These are phyloP conservation scores for Acanthurus leucopareius DNA, from an alignment of 2,797 vertebrate genomes.

Conservation along the genomic window DNA sequence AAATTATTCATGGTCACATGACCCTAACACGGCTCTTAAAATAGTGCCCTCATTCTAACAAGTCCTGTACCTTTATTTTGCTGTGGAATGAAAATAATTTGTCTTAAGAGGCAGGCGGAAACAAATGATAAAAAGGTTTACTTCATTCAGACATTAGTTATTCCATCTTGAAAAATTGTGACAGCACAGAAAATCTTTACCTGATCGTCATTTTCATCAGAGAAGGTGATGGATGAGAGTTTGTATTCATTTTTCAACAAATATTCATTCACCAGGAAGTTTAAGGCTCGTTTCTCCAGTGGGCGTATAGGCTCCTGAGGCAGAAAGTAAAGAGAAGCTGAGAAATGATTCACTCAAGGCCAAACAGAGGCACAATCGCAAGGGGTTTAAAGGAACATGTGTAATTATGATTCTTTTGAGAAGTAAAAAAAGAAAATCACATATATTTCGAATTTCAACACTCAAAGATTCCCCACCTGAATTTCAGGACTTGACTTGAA, in stretches of 20 bases:
- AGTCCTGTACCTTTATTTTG: not conserved
- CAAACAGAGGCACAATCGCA: slow-evolving; percentile 1
- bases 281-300: slow-evolving; percentile 99
- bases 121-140: not conserved
- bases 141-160: not conserved
- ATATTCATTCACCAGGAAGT: slow-evolving; percentile 99
- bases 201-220: slow-evolving; percentile 99
- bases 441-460: slow-evolving; percentile 22
- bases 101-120: not conserved
- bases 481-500: slow-evolving; percentile 99
- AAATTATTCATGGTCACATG: slow-evolving; percentile 50
- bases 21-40: slow-evolving; percentile 1
- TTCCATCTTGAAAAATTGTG: not conserved
- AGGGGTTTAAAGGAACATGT: slow-evolving; percentile 24
- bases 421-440: slow-evolving; percentile 5
- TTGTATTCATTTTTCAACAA: slow-evolving; percentile 99
- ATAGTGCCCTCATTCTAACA: not conserved
- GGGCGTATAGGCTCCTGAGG: slow-evolving; percentile 95
- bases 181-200: slow-evolving; percentile 79
- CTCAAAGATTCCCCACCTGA: slow-evolving; percentile 89
- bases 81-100: not conserved
- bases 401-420: slow-evolving; percentile 22
- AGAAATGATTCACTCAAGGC: slow-evolving; percentile 35
- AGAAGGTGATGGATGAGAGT: slow-evolving; percentile 98
- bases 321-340: slow-evolving; percentile 49